Evolutionary conservation across 2,797 vertebrate genomes (phyloP).

Genomic region (Acanthurus lineatus): DNA sequence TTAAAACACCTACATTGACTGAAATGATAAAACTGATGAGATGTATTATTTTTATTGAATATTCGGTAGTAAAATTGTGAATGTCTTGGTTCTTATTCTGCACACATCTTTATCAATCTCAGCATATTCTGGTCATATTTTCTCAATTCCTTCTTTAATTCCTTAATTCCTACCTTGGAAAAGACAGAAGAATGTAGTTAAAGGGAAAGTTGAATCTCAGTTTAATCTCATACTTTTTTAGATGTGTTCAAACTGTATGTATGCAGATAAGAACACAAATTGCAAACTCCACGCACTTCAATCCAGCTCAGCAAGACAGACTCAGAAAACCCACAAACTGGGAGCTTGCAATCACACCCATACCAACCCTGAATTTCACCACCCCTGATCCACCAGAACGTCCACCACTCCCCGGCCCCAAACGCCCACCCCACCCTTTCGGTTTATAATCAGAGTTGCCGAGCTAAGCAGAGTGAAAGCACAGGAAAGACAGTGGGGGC

Average conservation of each 20-base stretch:
- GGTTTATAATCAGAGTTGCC: slow-evolving; percentile 87
- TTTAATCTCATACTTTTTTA: slow-evolving; percentile 14
- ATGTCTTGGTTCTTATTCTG: not conserved
- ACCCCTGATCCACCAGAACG: slow-evolving; percentile 52
- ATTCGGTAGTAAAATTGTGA: not conserved
- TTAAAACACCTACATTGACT: no score
- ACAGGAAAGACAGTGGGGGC: slow-evolving; percentile 86
- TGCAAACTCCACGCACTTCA: slow-evolving; percentile 21
- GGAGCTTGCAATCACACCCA: slow-evolving; percentile 45
- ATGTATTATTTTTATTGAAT: not conserved
- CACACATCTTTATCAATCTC: not conserved
- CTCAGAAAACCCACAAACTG: slow-evolving; percentile 32
- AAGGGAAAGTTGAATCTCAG: slow-evolving; percentile 3
- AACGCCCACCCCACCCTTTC: slow-evolving; percentile 63
- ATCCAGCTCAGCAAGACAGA: slow-evolving; percentile 24
- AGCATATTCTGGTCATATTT: not conserved
- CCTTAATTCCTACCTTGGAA: not conserved
- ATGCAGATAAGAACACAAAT: slow-evolving; percentile 26
- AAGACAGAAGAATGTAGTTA: not conserved
- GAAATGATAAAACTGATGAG: not conserved
- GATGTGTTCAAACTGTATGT: slow-evolving; percentile 12
- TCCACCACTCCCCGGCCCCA: slow-evolving; percentile 53
- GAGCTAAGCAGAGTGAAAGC: slow-evolving; percentile 90
- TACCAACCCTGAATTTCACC: slow-evolving; percentile 46
- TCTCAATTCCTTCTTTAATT: not conserved